Conservation (phyloP, 2,113 vertebrate species). For the Phoxinus phoxinus region DNA sequence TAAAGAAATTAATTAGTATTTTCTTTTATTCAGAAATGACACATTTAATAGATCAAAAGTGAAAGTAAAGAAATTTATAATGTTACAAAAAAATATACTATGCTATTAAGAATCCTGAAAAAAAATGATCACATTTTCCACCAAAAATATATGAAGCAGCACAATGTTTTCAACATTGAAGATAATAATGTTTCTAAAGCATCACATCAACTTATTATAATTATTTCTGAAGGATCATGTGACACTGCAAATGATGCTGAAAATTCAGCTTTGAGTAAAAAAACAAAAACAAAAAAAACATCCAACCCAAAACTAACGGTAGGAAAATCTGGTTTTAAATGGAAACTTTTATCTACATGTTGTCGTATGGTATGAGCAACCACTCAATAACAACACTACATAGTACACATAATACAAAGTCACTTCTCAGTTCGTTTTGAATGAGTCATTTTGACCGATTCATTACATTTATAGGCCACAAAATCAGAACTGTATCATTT, state of each 20-base stretch:
- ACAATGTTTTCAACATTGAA: background rate
- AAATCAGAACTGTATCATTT: background rate
- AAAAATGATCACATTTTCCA: background rate
- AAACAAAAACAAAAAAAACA: background rate
- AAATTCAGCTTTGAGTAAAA: background rate
- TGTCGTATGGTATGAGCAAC: background rate
- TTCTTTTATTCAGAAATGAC: too few relatives aligned
- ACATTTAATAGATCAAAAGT: background rate
- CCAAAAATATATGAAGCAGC: background rate
- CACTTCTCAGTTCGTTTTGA: background rate
- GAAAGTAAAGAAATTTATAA: background rate
- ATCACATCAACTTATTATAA: background rate
- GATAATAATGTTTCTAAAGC: background rate
- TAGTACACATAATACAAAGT: background rate
- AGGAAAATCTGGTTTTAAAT: background rate
- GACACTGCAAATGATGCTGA: background rate
- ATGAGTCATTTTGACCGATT: background rate
- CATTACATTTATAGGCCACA: background rate
- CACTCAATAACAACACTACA: background rate
- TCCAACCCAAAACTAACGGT: background rate
- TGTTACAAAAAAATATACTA: background rate
- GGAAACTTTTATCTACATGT: background rate
- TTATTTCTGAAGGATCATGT: background rate
- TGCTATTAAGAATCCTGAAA: background rate
- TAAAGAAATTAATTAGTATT: too few relatives aligned